phyloP scores from a whole-genome alignment of 2,797 vertebrate species.

The Muscicapa striata region DNA sequence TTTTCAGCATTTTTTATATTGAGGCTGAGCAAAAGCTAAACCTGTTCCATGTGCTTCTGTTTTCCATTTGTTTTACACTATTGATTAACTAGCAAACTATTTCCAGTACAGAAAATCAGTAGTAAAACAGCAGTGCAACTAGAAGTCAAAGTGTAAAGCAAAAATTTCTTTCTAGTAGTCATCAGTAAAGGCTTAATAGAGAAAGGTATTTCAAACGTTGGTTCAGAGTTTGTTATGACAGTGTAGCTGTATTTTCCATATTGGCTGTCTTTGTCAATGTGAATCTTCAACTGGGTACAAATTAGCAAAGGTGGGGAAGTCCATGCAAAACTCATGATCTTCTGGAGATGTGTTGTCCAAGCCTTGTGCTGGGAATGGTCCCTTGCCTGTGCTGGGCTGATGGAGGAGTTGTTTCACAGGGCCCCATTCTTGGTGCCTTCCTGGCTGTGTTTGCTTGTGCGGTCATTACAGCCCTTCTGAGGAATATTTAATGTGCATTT shows the following conservation, averaged over 20 bases:
- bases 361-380: background rate
- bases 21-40: background rate
- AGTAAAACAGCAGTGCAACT: background rate
- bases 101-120: background rate
- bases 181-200: background rate
- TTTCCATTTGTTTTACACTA: constrained; percentile 7
- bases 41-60: background rate
- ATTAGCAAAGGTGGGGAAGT: background rate
- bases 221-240: background rate
- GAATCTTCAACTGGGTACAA: background rate
- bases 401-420: background rate
- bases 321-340: background rate
- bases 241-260: background rate
- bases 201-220: background rate
- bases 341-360: background rate
- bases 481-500: background rate
- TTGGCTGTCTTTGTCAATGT: background rate
- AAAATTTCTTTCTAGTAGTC: background rate
- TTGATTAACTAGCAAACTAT: constrained; percentile 5
- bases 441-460: fast-evolving
- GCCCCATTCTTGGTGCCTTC: background rate
- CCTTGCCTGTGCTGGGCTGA: background rate
- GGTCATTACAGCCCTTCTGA: background rate
- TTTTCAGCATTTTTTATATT: background rate
- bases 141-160: background rate